phyloP scores from a whole-genome alignment of 2,888 invertebrate genomes.

The Mycalesis mineus region DNA sequence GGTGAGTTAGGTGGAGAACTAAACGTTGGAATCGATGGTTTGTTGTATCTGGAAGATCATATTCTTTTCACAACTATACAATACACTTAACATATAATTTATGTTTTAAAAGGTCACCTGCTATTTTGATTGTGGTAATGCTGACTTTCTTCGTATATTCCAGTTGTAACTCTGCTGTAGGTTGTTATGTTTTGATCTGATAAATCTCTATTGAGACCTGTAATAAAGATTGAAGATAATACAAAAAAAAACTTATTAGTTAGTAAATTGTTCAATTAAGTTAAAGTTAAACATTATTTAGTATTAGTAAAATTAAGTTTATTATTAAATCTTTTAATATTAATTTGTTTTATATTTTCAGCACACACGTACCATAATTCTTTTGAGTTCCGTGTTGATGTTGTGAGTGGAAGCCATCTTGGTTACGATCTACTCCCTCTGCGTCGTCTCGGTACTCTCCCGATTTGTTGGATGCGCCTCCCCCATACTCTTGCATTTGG shows the following conservation, averaged over 20 bases:
- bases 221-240: slow-evolving; percentile 35
- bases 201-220: slow-evolving; percentile 59
- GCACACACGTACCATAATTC: slow-evolving; percentile 50
- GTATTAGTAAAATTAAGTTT: too few relatives aligned
- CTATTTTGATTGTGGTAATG: slow-evolving; percentile 62
- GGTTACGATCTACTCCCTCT: slow-evolving; percentile 46
- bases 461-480: slow-evolving; percentile 55
- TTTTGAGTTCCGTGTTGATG: slow-evolving; percentile 60
- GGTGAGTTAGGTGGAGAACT: slow-evolving; percentile 72
- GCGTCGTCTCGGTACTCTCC: slow-evolving; percentile 54
- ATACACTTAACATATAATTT: not conserved
- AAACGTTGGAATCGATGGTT: slow-evolving; percentile 63
- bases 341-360: not conserved
- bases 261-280: too few relatives aligned
- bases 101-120: slow-evolving; percentile 40
- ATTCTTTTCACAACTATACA: slow-evolving; percentile 2
- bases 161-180: slow-evolving; percentile 61
- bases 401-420: slow-evolving; percentile 45
- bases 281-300: too few relatives aligned
- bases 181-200: slow-evolving; percentile 61
- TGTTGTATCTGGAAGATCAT: slow-evolving; percentile 60
- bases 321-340: not conserved
- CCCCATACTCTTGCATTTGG: slow-evolving; percentile 75
- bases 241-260: not conserved
- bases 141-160: slow-evolving; percentile 60